Base-by-base conservation (phyloP, 2,113 vertebrate genomes). In the Hippocampus barbouri region DNA sequence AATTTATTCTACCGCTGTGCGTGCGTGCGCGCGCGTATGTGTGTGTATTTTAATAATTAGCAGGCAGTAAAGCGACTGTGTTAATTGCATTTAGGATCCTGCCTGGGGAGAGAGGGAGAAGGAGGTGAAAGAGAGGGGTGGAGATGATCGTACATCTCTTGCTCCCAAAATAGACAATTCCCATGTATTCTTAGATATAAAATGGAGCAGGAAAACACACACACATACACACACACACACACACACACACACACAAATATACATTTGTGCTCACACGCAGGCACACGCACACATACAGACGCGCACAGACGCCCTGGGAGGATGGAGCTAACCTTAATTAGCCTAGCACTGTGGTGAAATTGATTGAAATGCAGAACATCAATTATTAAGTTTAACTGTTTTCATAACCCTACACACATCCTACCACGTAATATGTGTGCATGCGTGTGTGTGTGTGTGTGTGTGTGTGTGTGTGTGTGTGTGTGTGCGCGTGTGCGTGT, bases 41-140 rank as follows among this genome's bases (percentile, higher is more conserved):
- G 34, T 71, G 79, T 83, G 84, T 73, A 80, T 84, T 83, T 96
- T 96, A 97, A 98, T 96, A 98, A 98, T 98, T 98, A 98, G 96
- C 95, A 96, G 95, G 94, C 96, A 95, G 81, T 94, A 94, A 95
- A 85, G 91, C 95, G 90, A 91, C 92, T 95, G 94, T 96, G 96
- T 97, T 98, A 98, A 99, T 97, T 97, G 96, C 95, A 94, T 96
- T 95, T 96, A 91, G 95, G 95, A 93, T 94, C 93, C 93, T 91
- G 88, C 93, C 95, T 94, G 94, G 88, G 93, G 95, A 96, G 95
- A 91, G 85, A 69, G 68, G 45, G 67, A 77, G 75, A 71, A 77
- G 72, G 75, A 91, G 77, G 75, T 68, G 60, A 66, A 60, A 30
- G 21, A 54, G 25, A 66, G 21, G 51, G 80, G 77, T 75, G 73